phyloP scores from a whole-genome alignment of 2,888 invertebrate species.

The Euspilapteryx auroguttella region DNA sequence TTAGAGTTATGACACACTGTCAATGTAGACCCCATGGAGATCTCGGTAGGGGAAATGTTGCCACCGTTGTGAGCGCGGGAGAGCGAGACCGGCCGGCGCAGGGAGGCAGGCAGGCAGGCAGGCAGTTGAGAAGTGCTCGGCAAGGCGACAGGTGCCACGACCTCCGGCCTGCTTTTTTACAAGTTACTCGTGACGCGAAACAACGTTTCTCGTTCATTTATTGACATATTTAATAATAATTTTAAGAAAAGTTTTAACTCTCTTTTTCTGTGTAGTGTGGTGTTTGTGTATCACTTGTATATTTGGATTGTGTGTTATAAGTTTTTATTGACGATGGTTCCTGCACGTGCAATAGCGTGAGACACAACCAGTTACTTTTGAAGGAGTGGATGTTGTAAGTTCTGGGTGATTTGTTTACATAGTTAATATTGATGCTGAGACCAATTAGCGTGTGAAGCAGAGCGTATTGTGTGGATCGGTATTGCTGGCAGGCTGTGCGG shows the following conservation, averaged over 20 bases:
- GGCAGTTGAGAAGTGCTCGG: conserved; percentile 49
- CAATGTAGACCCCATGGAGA: too few relatives aligned
- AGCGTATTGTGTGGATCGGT: conserved; percentile 8
- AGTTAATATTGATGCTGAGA: conserved; percentile 7
- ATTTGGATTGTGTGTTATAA: conserved; percentile 13
- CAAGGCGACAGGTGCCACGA: conserved; percentile 44
- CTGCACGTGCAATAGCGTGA: conserved; percentile 9
- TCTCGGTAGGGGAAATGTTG: too few relatives aligned
- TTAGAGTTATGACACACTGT: too few relatives aligned
- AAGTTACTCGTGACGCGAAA: conserved; percentile 42
- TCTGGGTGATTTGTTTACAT: conserved; percentile 7
- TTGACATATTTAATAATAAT: too few relatives aligned
- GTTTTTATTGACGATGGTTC: conserved; percentile 24
- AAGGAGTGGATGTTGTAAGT: too few relatives aligned
- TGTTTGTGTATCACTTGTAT: neutral
- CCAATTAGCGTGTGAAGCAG: conserved; percentile 13
- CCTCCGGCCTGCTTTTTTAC: conserved; percentile 13
- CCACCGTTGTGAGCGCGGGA: conserved; percentile 20
- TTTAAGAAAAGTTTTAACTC: too few relatives aligned
- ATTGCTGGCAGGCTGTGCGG: conserved; percentile 1
- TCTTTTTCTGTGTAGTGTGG: too few relatives aligned
- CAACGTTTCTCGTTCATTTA: conserved; percentile 33
- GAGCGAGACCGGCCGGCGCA: conserved; percentile 15
- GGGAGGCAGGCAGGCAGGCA: conserved; percentile 11
- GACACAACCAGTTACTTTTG: too few relatives aligned